Conservation (phyloP, 2,888 invertebrate species). For the Cosmopolites sordidus region DNA sequence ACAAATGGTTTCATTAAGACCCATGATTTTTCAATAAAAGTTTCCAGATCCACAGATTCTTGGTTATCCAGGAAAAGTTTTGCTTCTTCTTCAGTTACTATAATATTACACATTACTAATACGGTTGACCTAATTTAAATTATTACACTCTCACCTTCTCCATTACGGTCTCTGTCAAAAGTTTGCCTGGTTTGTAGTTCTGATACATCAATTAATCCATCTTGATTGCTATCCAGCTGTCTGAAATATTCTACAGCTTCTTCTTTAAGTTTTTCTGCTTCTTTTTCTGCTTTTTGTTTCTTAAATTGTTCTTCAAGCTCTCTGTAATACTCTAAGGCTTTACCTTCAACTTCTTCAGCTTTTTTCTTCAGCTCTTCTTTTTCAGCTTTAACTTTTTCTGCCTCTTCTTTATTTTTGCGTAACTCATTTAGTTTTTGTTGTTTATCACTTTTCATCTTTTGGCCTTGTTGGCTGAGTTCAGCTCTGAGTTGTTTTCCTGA, state of each 20-base stretch:
- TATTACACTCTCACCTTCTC: conserved; percentile 51
- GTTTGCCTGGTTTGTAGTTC: conserved; percentile 68
- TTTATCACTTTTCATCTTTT: conserved; percentile 66
- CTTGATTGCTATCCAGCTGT: conserved; percentile 75
- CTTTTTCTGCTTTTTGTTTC: conserved; percentile 55
- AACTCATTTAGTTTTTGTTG: conserved; percentile 66
- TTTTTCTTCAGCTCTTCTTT: conserved; percentile 68
- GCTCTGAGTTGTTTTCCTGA: conserved; percentile 58
- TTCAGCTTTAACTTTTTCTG: conserved; percentile 74
- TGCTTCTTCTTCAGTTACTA: conserved; percentile 82
- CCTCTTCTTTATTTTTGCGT: conserved; percentile 68
- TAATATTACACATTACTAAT: neutral
- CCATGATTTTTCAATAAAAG: conserved; percentile 70
- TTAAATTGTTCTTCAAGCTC: conserved; percentile 63
- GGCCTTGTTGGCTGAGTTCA: conserved; percentile 69
- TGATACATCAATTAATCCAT: conserved; percentile 65
- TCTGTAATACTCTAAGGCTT: conserved; percentile 72
- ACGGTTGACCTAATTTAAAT: neutral
- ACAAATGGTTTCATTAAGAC: conserved; percentile 71
- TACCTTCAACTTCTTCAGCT: conserved; percentile 69
- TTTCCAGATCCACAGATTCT: conserved; percentile 63
- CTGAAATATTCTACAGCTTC: conserved; percentile 73
- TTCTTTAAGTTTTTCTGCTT: conserved; percentile 53
- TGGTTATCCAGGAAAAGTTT: conserved; percentile 67
- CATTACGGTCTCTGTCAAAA: conserved; percentile 88